Base-by-base conservation (phyloP, 2,113 vertebrate species). In the Ciconia boyciana region DNA sequence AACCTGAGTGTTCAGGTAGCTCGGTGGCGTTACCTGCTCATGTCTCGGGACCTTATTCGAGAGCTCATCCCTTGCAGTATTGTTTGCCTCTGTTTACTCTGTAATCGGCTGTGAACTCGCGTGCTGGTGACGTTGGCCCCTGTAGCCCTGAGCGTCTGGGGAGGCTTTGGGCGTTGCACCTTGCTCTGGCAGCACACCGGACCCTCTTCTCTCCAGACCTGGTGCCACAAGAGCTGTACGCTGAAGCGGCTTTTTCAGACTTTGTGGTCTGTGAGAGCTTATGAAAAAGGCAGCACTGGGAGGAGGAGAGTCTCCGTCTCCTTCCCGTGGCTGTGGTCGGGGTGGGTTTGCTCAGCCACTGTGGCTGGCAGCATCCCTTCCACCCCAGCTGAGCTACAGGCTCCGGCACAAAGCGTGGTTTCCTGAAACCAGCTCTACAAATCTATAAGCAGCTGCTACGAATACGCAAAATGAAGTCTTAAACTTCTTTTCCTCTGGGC, bases 1-100 rank as follows among this genome's bases (percentile, higher is more conserved):
- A 7, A 10, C 26, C 21, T 5, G 17, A 10, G 39, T 1, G 6
- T 31, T 39, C 6, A 0, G 2, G 18, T 31, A 7, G n/a, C 62
- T 70, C 8, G 0, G 48, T 10, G 8, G 54, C 8, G 3, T 43
- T 24, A 15, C 34, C 51, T 34, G 49, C 65, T 64, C 4, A 0
- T 15, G 11, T 25, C 36, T 41, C 2, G 0, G 57, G 32, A 32
- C 44, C 31, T 54, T 11, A 6, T 1, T 7, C 34, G 16, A 22
- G 36, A 24, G 25, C n/a, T 52, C 20, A 3, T 25, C 36, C 71
- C 49, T 32, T 26, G 13, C 1, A 5, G 39, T 13, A 0, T 19
- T n/a, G 31, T 46, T 26, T 74, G 44, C 39, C 60, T 66, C 44
- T 26, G 8, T 54, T 68, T 61, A 12, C 32, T 62, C 43, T 20